These are phyloP conservation scores for Pachypanchax playfairii DNA, from an alignment of 2,113 vertebrate species.

Conservation along the genomic window DNA sequence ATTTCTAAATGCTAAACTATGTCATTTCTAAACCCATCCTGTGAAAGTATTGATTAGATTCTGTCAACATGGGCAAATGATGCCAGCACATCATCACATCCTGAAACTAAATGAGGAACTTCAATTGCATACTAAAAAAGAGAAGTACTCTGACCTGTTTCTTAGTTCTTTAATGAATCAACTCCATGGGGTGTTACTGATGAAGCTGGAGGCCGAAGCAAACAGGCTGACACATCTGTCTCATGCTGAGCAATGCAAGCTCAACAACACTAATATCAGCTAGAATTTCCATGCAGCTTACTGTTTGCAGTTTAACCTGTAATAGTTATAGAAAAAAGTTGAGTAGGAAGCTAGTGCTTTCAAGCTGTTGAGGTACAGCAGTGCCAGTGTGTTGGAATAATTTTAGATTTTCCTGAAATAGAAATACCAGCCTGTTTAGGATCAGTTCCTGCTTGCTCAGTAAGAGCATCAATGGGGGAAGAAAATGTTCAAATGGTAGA, in stretches of 20 bases:
- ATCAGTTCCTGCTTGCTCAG: conserved; percentile 32
- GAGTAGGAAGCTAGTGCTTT: background rate
- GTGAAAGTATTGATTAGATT: too few relatives aligned
- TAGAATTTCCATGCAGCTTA: background rate
- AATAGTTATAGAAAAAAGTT: conserved; percentile 6
- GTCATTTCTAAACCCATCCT: too few relatives aligned
- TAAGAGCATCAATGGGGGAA: conserved; percentile 26
- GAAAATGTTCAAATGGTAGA: conserved; percentile 9
- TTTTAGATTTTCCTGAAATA: conserved; percentile 55
- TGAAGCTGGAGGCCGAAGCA: background rate
- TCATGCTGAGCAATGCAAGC: background rate
- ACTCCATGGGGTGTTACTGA: background rate
- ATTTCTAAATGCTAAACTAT: too few relatives aligned
- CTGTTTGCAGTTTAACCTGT: background rate
- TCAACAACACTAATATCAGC: background rate
- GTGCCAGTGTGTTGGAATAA: conserved; percentile 16
- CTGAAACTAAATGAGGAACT: too few relatives aligned
- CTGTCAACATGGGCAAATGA: too few relatives aligned
- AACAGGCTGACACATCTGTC: background rate
- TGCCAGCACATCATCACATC: too few relatives aligned
- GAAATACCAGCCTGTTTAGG: conserved; percentile 47
- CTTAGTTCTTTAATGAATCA: too few relatives aligned
- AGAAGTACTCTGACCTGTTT: too few relatives aligned
- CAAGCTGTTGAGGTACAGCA: background rate
- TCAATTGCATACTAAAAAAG: too few relatives aligned